Base-by-base conservation (phyloP, 2,888 invertebrate species). In the Chesias legatella region DNA sequence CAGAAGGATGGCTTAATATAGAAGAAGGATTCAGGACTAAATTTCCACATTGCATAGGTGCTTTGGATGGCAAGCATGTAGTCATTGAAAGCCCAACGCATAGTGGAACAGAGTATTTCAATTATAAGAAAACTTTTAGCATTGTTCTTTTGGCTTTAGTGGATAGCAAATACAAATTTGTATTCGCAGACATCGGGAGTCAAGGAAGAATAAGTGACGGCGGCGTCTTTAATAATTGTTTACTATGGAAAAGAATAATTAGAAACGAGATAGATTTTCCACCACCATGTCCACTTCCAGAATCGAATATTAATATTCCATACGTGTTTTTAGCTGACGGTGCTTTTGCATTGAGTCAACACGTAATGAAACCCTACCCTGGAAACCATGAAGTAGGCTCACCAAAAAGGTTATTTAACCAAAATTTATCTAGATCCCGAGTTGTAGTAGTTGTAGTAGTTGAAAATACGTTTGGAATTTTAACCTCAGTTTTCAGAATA, bases 341-440 rank as follows among this genome's bases (percentile, higher is more conserved):
- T 43, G 65, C 62, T 50, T 67, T 65, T 60, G 58, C 65, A 46
- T 29, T 67, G 4, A 51, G 51, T 48, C 3, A 10, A 31, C 52
- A 63, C 29, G 41, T 63, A 28, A 63, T 65, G 61, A 67, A 67
- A 41, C 63, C 61, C 13, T 61, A 53, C 51, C 58, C 60, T 38
- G 61, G 59, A 21, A 39, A 57, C 10, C 59, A 60, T 53, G 39
- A 51, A 1, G 11, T 37, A 10, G 53, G 41, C n/a, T 51, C 58
- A 48, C 51, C 31, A 49, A 49, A 58, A 53, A 46, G 59, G n/a
- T 11, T 57, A 52, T 55, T 62, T 49, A 60, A 58, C 24, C 21
- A 58, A 48, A 21, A 21, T 9, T 33, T 60, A 24, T 56, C 56
- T 3, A 51, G 46, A 52, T 39, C 58, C 28, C 56, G 54, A 32